Base-by-base conservation (phyloP, 1,140 invertebrate species). In the Oscheius sp. region DNA sequence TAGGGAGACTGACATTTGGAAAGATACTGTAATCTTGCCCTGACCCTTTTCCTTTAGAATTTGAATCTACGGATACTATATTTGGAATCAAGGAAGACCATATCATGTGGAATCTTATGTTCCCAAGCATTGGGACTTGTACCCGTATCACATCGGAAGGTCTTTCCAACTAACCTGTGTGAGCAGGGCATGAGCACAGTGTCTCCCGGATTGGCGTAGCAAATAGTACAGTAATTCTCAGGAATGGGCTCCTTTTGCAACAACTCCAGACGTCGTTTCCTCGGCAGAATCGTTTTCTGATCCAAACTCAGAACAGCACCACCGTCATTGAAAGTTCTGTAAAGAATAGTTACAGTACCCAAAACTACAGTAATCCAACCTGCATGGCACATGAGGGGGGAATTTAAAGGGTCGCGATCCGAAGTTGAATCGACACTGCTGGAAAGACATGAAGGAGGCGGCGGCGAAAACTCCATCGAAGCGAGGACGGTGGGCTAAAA, bases 361-460 rank as follows among this genome's bases (percentile, higher is more conserved):
- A 89, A 63, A n/a, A 10, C 26, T 15, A 13, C 23, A 36, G 31
- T 15, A 34, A 38, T 32, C 31, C 20, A n/a, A 63, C 36, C 32
- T 35, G 32, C 23, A 36, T 34, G 61, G 23, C 7, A 55, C 88
- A 32, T 84, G 86, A 0, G 92, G 93, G 61, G 93, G 91, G 87
- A 88, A 91, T 75, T 88, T 88, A 85, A 94, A 95, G 2, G 91
- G 89, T 77, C 89, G 88, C 62, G 89, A 87, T 63, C 94, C 94
- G 86, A 96, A 96, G 87, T 96, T 96, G 72, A 74, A 74, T n/a
- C 64, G 64, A 63, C 72, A 74, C 20, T 77, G 76, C 52, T 77
- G 68, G 61, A 77, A 77, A 15, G 76, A 77, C 76, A 73, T 77
- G 32, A 77, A 77, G 2, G 38, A 55, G 1, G 75, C 74, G 10